Evolutionary conservation across 2,888 invertebrate genomes (phyloP).

Genomic region (Rhagophthalmus giganteus): DNA sequence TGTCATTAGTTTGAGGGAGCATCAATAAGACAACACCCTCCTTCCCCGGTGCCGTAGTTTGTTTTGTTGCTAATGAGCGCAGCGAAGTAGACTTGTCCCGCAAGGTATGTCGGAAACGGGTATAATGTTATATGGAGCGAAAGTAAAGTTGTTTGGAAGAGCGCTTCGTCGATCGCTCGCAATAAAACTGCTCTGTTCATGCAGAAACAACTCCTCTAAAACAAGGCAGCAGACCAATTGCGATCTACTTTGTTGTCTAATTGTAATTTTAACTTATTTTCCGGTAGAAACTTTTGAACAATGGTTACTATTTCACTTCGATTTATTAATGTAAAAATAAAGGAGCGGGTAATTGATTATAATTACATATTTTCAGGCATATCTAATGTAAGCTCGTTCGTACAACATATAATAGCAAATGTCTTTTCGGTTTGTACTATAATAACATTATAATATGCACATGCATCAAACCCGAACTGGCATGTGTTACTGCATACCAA

Average conservation of each 20-base stretch:
- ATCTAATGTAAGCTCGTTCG: no score
- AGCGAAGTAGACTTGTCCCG: conserved; percentile 21
- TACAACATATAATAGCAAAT: no score
- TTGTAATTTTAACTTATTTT: conserved; percentile 16
- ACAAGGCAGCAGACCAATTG: conserved; percentile 21
- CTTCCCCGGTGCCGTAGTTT: conserved; percentile 13
- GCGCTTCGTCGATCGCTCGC: conserved; percentile 36
- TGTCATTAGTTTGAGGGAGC: conserved; percentile 18
- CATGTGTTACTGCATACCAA: no score
- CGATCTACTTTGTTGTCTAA: conserved; percentile 25
- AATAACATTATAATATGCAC: no score
- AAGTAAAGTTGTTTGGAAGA: conserved; percentile 39
- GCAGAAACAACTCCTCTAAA: conserved; percentile 32
- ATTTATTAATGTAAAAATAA: no score
- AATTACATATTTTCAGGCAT: no score
- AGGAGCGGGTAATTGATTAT: no score
- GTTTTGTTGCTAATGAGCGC: conserved; percentile 30
- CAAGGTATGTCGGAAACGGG: conserved; percentile 18
- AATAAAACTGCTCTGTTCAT: conserved; percentile 38
- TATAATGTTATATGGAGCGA: conserved; percentile 39
- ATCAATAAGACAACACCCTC: conserved; percentile 13
- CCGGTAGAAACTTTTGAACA: no score
- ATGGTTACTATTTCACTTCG: no score
- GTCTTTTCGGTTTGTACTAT: no score
- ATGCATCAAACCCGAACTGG: no score